Evolutionary conservation across 2,113 vertebrate species (phyloP), one percentile per base, ranked within the genome.

Genomic region (Austrofundulus limnaeus): DNA sequence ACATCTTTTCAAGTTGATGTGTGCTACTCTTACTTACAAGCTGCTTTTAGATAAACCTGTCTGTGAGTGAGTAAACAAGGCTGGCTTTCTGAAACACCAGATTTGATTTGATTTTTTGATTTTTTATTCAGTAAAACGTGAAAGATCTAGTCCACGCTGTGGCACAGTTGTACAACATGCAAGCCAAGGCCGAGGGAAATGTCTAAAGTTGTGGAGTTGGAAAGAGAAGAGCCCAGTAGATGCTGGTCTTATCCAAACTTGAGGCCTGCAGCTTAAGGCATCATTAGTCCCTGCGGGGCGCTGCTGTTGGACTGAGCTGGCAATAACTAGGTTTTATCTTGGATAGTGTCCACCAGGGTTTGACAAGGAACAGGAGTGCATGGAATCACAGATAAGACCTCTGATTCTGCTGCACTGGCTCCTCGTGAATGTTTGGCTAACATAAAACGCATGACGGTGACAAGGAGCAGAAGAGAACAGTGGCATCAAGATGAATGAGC

Each of bases 1-100:
- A 13, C 42, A 43, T 56, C 59, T 50, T 6, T 41, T 42, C 31
- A 39, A 50, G 21, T 38, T 72, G 68, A 53, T 50, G 39, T 54
- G 11, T 43, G 62, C 37, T 51, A 52, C 61, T 63, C 66, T 72
- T 53, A 45, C 62, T 57, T 67, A 23, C 2, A 17, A 66, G 53
- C 68, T 63, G 48, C 17, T 1, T 19, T 31, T 60, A 19, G 15
- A 19, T 12, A 60, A 17, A 5, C 1, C 17, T 20, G n/a, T 28
- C 56, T 46, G 8, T 23, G 12, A 58, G 11, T 19, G 24, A 45
- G 11, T 47, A 20, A 47, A 39, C n/a, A 20, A 20, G 45, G 6
- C 19, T 8, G 0, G 41, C 47, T 5, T 15, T n/a, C 42, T 24
- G 16, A 15, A 21, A 34, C 31, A 34, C 9, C 31, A 34, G 31